These are phyloP conservation scores for Meghimatium bilineatum DNA, from an alignment of 2,888 invertebrate genomes.

Conservation along the genomic window DNA sequence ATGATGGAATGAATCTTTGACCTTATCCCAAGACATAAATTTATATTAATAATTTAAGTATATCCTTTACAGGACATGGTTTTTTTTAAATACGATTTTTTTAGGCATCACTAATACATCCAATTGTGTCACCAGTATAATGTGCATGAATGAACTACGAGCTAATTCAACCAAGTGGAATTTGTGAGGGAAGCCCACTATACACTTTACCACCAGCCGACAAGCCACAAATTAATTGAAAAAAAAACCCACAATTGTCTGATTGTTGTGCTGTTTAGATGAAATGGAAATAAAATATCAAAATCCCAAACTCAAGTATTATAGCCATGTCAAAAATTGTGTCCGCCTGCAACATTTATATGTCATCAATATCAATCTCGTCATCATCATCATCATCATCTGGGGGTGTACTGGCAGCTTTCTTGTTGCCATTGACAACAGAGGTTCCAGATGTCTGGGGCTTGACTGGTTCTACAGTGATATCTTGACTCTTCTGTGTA, in stretches of 20 bases:
- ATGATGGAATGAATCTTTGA: no score
- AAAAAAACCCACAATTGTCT: not conserved
- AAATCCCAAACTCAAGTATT: not conserved
- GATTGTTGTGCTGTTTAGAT: not conserved
- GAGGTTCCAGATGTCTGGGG: slow-evolving; percentile 49
- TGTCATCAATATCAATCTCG: slow-evolving; percentile 75
- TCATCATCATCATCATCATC: slow-evolving; percentile 80
- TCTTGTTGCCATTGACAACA: slow-evolving; percentile 78
- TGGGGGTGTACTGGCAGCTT: slow-evolving; percentile 81
- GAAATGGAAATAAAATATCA: not conserved
- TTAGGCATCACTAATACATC: no score
- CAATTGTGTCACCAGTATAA: no score
- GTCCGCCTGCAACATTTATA: slow-evolving; percentile 55
- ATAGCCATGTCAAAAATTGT: not conserved
- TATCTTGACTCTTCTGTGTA: slow-evolving; percentile 67
- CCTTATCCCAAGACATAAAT: no score
- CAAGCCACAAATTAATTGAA: not conserved
- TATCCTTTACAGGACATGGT: no score
- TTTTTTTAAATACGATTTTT: no score
- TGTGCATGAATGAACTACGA: no score
- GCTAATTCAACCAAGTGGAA: no score
- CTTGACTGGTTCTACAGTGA: slow-evolving; percentile 56
- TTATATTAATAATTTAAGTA: no score
- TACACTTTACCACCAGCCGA: no score
- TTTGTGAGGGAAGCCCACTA: no score